Evolutionary conservation across 2,888 invertebrate species (phyloP).

Genomic region (Rhagium mordax): DNA sequence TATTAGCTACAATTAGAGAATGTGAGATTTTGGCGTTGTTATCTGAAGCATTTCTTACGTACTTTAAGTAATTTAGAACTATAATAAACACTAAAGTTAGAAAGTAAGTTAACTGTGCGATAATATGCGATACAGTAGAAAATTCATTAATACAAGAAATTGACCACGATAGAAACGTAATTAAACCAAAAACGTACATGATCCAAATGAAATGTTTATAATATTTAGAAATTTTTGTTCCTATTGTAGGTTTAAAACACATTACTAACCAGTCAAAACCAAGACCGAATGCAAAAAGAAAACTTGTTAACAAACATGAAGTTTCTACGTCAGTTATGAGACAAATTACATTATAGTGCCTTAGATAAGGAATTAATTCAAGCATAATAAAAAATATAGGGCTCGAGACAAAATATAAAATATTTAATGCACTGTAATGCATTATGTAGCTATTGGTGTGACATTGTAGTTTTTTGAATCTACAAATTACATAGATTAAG

Average conservation of each 20-base stretch:
- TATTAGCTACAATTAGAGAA: too few species aligned
- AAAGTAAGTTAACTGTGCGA: too few species aligned
- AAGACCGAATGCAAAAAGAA: slow-evolving; percentile 32
- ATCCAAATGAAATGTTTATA: slow-evolving; percentile 26
- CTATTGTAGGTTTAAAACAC: slow-evolving; percentile 10
- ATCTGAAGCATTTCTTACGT: too few species aligned
- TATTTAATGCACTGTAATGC: slow-evolving; percentile 17
- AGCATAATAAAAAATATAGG: too few species aligned
- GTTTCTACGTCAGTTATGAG: slow-evolving; percentile 40
- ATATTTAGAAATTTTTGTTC: neutral
- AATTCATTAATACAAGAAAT: too few species aligned
- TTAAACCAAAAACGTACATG: slow-evolving; percentile 25
- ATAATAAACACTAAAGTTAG: too few species aligned
- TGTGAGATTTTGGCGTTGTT: too few species aligned
- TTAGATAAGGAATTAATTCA: slow-evolving; percentile 7
- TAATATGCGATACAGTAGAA: too few species aligned
- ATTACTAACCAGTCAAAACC: slow-evolving; percentile 40
- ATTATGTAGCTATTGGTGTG: slow-evolving; percentile 24
- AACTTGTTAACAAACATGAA: slow-evolving; percentile 31
- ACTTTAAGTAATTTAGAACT: too few species aligned
- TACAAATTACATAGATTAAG: slow-evolving; percentile 32
- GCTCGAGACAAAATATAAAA: too few species aligned
- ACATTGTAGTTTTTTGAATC: slow-evolving; percentile 31
- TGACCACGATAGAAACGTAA: slow-evolving; percentile 3
- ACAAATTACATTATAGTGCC: slow-evolving; percentile 39